Conservation (phyloP, 2,113 vertebrate genomes). For the Lophius piscatorius region DNA sequence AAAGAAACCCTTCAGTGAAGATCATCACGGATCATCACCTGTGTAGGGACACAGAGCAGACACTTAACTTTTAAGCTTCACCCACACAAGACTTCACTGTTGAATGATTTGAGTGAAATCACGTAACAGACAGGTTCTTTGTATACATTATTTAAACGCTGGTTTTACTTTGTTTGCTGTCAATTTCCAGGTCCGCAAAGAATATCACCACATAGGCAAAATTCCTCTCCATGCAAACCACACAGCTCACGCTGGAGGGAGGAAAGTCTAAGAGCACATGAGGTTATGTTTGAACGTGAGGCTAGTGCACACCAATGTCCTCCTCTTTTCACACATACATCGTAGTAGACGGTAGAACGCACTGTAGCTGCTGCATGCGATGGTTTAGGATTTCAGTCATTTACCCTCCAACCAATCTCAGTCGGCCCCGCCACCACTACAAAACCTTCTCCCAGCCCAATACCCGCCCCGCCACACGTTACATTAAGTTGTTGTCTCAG, state of each 20-base stretch:
- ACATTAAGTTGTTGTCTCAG: no score
- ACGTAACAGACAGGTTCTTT: conserved; percentile 39
- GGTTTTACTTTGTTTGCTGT: conserved; percentile 43
- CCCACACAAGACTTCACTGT: conserved; percentile 1
- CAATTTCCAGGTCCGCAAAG: conserved; percentile 28
- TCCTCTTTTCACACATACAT: conserved; percentile 1
- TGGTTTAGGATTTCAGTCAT: conserved; percentile 2
- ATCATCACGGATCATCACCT: conserved; percentile 68
- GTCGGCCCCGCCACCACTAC: no score
- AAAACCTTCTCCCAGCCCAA: no score
- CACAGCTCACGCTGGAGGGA: background rate
- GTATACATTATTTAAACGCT: conserved; percentile 48
- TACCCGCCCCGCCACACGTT: no score
- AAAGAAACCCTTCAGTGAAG: conserved; percentile 63
- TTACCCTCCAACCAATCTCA: no score
- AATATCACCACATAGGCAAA: conserved; percentile 24
- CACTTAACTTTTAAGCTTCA: conserved; percentile 16
- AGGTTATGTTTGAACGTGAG: background rate
- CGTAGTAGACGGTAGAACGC: background rate
- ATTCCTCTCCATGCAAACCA: conserved; percentile 30
- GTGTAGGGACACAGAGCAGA: conserved; percentile 61
- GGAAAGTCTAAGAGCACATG: conserved; percentile 16
- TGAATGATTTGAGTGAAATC: conserved; percentile 32
- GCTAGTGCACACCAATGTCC: background rate
- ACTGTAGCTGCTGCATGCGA: background rate